Conservation (phyloP, 2,113 vertebrate genomes). For the Plecturocebus donacophilus region DNA sequence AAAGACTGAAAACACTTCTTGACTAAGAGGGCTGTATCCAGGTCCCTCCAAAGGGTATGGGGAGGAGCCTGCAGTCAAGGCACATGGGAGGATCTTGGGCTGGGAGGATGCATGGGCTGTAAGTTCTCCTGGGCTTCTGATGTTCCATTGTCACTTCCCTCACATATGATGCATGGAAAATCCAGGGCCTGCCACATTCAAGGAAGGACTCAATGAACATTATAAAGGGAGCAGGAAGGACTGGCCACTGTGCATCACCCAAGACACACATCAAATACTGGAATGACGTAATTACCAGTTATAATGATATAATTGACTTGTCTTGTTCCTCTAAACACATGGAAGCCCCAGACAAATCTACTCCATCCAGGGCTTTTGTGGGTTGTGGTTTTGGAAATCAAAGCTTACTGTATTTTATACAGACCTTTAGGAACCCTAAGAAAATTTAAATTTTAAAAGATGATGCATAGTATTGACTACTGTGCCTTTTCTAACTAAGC, state of each 20-base stretch:
- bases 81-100: neutral
- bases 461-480: neutral
- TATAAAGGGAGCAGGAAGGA: neutral
- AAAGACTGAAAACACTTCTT: constrained; percentile 8
- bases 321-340: neutral
- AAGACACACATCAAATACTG: neutral
- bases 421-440: neutral
- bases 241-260: neutral
- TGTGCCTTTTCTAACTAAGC: neutral
- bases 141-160: neutral
- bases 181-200: neutral
- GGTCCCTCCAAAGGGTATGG: neutral
- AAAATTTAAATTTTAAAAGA: neutral
- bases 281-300: neutral
- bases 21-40: neutral
- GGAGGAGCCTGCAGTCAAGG: neutral
- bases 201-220: neutral
- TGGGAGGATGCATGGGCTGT: neutral
- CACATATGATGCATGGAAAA: neutral
- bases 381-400: neutral
- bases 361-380: neutral
- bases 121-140: neutral
- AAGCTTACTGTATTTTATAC: neutral
- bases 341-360: neutral
- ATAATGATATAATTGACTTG: neutral